These are phyloP conservation scores for Scopus umbretta DNA, from an alignment of 2,113 vertebrate genomes.

Conservation along the genomic window DNA sequence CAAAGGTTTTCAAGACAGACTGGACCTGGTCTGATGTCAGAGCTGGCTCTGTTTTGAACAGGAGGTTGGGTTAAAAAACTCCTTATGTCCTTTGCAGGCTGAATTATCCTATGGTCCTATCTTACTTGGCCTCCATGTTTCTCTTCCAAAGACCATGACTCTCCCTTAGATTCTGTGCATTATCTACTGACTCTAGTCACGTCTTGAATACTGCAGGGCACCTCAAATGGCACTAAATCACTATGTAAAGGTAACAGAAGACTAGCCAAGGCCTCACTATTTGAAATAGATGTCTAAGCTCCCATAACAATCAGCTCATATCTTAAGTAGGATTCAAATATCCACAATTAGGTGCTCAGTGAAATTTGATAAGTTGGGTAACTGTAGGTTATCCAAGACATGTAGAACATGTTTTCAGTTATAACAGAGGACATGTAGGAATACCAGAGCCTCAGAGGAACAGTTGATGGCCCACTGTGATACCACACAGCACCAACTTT, in stretches of 20 bases:
- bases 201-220: neutral
- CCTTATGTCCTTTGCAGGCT: neutral
- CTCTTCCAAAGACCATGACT: neutral
- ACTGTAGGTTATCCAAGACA: neutral
- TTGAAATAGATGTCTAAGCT: neutral
- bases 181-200: neutral
- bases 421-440: neutral
- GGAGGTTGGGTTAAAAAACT: neutral
- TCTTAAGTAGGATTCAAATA: neutral
- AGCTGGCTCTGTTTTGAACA: neutral
- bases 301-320: neutral
- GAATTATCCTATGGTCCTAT: neutral
- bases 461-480: rapidly evolving
- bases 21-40: neutral
- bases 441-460: neutral
- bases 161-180: neutral
- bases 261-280: neutral
- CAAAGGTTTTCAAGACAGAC: neutral
- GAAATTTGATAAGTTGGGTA: neutral
- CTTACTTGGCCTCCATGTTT: neutral
- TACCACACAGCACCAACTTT: neutral
- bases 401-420: rapidly evolving
- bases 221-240: neutral
- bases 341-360: neutral
- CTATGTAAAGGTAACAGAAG: neutral